A percentile compares a stretch with the other conserved stretches of the same genome.
Conservation (phyloP, 64 coral and sea anemone species). For the Platygyra sinensis region DNA sequence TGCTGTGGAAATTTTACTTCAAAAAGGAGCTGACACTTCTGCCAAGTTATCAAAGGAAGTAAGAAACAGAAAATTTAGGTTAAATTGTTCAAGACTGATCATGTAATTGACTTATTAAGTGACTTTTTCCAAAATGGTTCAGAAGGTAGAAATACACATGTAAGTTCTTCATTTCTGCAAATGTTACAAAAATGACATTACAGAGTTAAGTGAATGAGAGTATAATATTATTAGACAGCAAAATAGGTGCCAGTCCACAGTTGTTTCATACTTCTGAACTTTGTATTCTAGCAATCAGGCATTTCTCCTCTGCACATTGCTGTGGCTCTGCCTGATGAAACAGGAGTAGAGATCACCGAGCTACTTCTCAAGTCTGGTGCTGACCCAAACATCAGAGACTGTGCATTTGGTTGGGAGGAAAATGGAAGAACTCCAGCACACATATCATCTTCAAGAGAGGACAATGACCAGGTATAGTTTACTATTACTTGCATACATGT, state of each 20-base stretch:
- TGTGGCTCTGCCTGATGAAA: constrained; percentile 80
- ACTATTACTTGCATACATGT: background rate
- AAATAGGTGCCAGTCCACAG: no score
- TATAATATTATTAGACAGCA: no score
- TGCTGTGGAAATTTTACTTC: constrained; percentile 87
- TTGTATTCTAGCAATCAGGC: constrained; percentile 73
- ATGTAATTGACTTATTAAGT: no score
- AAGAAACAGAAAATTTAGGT: background rate
- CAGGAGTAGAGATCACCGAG: constrained; percentile 86
- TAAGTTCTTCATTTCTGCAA: no score
- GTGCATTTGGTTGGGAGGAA: constrained; percentile 71
- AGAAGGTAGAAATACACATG: no score
- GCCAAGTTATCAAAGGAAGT: constrained; percentile 89
- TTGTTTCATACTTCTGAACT: background rate
- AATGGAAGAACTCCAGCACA: constrained; percentile 86
- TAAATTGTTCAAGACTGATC: no score
- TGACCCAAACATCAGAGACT: constrained; percentile 85
- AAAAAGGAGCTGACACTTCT: constrained; percentile 89
- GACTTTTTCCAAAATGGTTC: no score
- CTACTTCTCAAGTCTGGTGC: constrained; percentile 90
- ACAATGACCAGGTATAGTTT: constrained; percentile 80
- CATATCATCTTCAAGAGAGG: constrained; percentile 83
- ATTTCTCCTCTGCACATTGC: constrained; percentile 96
- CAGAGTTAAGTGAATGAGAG: no score
- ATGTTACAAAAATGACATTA: no score